Evolutionary conservation across 2,888 invertebrate species (phyloP).

Genomic region (Cataglyphis cursor): DNA sequence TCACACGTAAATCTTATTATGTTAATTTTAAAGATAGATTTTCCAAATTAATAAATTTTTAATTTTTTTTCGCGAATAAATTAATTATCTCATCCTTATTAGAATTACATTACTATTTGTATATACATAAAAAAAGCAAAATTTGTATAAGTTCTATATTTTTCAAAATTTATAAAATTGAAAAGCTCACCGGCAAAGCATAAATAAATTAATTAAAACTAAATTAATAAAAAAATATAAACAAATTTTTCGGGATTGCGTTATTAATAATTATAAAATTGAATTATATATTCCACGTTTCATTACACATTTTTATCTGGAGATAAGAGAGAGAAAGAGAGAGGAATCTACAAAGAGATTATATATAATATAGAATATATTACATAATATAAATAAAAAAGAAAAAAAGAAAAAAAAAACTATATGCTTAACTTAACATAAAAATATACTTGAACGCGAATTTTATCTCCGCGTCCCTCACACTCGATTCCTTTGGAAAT

Average conservation of each 20-base stretch:
- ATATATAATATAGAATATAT: not conserved
- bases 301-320: not conserved
- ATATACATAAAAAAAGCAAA: not conserved
- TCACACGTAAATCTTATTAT: not conserved
- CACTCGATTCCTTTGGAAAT: not conserved
- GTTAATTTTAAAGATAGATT: not conserved
- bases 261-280: slow-evolving; percentile 2
- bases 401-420: not conserved
- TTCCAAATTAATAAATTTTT: not conserved
- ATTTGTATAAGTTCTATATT: not conserved
- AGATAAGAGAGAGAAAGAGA: not conserved
- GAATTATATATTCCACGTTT: not conserved
- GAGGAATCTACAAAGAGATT: not conserved
- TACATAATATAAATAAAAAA: not conserved
- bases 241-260: not conserved
- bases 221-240: not conserved
- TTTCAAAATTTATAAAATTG: not conserved
- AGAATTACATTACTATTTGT: not conserved
- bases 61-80: not conserved
- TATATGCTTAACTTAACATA: not conserved
- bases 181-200: not conserved
- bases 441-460: not conserved
- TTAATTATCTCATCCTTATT: not conserved
- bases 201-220: slow-evolving; percentile 14
- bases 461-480: not conserved